Base-by-base conservation (phyloP, 2,888 invertebrate genomes). In the Heliconius charithonia region DNA sequence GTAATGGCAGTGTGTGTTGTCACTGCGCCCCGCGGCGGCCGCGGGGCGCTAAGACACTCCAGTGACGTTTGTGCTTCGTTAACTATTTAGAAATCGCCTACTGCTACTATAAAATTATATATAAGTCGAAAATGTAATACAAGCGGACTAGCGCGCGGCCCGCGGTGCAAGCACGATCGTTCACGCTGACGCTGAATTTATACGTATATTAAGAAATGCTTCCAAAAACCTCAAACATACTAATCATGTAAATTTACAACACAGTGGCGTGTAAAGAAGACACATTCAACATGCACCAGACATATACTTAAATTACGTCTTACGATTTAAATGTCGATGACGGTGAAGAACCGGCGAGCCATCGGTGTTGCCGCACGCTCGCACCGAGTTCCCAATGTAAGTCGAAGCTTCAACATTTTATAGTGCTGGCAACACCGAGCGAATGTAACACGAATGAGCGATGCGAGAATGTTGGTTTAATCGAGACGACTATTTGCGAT, bases 131-230 rank as follows among this genome's bases (percentile, higher is more conserved):
- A 87, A 88, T 89, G 85, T 84, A 84, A 84, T 81, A 69, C 82
- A 89, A 87, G 92, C 90, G 87, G 86, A 87, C 93, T 92, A 93
- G 91, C 93, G 89, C 84, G 84, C 90, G 91, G 89, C 87, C 93
- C 93, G 92, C 91, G 94, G 94, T 93, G 93, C 93, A 89, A 91
- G 92, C 92, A 84, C 87, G 88, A 90, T 92, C 91, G 91, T 89
- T 85, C 89, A 86, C 90, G 86, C 87, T 87, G 86, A 86, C 90
- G 86, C 87, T 87, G 86, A 86, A 88, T 89, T 86, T 79, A 89
- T 90, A 93, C 90, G 90, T 93, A 93, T 91, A 90, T 90, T 92
- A 92, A 93, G 92, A 94, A 94, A 93, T 93, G 92, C 92, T 91
- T 90, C 89, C 90, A 90, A 92, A 91, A 91, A 41, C 87, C 88